Evolutionary conservation across 2,888 invertebrate genomes (phyloP).

Genomic region (Chrysolina americana): DNA sequence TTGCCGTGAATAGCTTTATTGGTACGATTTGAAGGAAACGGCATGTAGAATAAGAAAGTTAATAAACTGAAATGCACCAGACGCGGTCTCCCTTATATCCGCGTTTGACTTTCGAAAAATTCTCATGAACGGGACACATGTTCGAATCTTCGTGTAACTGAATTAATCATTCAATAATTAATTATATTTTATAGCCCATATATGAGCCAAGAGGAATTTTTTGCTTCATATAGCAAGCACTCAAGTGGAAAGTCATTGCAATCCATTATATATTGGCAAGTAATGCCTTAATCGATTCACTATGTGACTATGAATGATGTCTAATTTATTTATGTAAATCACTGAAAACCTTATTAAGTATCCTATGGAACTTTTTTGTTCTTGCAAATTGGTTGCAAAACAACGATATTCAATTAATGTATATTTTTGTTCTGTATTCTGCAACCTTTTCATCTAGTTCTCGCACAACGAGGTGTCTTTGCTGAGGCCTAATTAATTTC

Average conservation of each 20-base stretch:
- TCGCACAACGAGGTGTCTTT: background rate
- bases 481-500: background rate
- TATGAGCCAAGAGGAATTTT: background rate
- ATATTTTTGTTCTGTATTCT: background rate
- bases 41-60: too few relatives aligned
- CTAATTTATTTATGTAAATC: conserved; percentile 17
- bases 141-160: background rate
- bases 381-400: background rate
- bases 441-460: background rate
- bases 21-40: too few relatives aligned
- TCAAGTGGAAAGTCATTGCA: conserved; percentile 12
- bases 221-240: background rate
- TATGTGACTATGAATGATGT: conserved; percentile 7
- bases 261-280: conserved; percentile 10
- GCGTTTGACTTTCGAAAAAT: too few relatives aligned
- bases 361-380: background rate
- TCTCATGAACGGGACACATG: background rate
- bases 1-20: too few relatives aligned
- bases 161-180: background rate
- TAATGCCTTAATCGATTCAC: conserved; percentile 14
- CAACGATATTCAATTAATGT: conserved; percentile 6
- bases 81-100: too few relatives aligned
- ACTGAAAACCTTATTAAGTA: background rate
- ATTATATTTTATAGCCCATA: background rate
- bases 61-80: too few relatives aligned